phyloP scores from a whole-genome alignment of 2,797 vertebrate genomes.

The Eospalax fontanierii region DNA sequence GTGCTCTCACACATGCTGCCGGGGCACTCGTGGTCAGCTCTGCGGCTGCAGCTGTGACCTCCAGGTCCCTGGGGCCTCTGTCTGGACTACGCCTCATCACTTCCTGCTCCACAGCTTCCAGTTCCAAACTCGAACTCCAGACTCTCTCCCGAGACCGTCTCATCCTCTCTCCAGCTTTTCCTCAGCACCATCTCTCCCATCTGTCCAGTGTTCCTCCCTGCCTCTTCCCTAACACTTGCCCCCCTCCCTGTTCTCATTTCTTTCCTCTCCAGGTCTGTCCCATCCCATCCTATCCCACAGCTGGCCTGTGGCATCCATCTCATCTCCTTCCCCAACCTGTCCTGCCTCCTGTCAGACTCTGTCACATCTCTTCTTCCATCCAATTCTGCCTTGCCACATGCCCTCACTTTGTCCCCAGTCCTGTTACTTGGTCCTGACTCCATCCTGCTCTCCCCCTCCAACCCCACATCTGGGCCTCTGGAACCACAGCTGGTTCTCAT shows the following conservation, averaged over 20 bases:
- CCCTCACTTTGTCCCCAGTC: constrained; percentile 62
- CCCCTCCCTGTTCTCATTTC: constrained; percentile 75
- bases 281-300: constrained; percentile 61
- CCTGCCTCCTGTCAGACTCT: constrained; percentile 68
- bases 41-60: constrained; percentile 85
- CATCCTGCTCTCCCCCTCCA: constrained; percentile 73
- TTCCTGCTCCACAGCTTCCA: constrained; percentile 81
- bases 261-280: constrained; percentile 80
- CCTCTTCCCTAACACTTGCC: constrained; percentile 66
- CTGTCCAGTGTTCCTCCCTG: constrained; percentile 69
- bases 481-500: constrained; percentile 91
- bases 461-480: constrained; percentile 86
- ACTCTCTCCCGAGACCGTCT: constrained; percentile 84
- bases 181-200: constrained; percentile 79
- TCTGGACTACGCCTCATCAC: constrained; percentile 85
- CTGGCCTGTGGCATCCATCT: constrained; percentile 54
- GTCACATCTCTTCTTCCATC: constrained; percentile 43
- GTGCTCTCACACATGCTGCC: constrained; percentile 80
- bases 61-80: constrained; percentile 81
- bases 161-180: constrained; percentile 81
- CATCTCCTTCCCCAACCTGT: not conserved
- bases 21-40: constrained; percentile 81
- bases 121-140: constrained; percentile 86
- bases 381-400: constrained; percentile 54
- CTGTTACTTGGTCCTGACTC: constrained; percentile 75